Evolutionary conservation across 1,140 invertebrate species (phyloP).

Genomic region (Stegodyphus mimosarum): DNA sequence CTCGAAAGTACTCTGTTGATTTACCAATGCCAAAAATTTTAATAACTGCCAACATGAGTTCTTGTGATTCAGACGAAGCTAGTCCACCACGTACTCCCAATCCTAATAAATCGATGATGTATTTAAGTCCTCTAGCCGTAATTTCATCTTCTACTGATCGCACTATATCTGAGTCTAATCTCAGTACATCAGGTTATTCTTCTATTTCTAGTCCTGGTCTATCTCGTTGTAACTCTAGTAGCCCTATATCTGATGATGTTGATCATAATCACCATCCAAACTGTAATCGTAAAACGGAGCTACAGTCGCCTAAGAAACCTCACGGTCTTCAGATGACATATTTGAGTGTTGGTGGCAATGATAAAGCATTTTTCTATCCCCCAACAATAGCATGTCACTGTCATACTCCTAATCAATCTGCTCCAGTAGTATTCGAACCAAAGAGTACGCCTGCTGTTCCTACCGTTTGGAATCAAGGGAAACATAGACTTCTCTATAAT

Average conservation of each 20-base stretch:
- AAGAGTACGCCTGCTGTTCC: constrained; percentile 4
- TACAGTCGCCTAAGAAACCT: constrained; percentile 41
- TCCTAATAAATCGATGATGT: constrained; percentile 65
- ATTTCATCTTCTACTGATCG: constrained; percentile 75
- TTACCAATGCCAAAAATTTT: constrained; percentile 79
- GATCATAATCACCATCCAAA: constrained; percentile 41
- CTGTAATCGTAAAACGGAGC: constrained; percentile 20
- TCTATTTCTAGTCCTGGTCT: constrained; percentile 83
- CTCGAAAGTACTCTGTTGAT: constrained; percentile 72
- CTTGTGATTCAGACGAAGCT: constrained; percentile 79
- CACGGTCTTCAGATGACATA: constrained; percentile 39
- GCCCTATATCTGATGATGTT: constrained; percentile 71
- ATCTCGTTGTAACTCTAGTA: constrained; percentile 80
- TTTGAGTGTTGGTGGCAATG: constrained; percentile 22
- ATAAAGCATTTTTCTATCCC: constrained; percentile 42
- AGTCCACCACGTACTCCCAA: constrained; percentile 64
- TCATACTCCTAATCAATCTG: constrained; percentile 12
- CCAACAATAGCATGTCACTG: constrained; percentile 54
- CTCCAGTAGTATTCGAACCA: constrained; percentile 22
- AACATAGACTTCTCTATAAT: constrained; percentile 31
- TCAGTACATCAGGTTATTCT: constrained; percentile 84
- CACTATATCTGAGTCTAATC: constrained; percentile 80
- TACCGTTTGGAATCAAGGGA: constrained; percentile 19
- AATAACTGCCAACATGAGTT: constrained; percentile 79
- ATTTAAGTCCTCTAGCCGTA: constrained; percentile 81